Percentiles rank a stretch among this genome's conserved stretches.
Conservation (phyloP, 2,797 vertebrate species). For the Megalops cyprinoides region DNA sequence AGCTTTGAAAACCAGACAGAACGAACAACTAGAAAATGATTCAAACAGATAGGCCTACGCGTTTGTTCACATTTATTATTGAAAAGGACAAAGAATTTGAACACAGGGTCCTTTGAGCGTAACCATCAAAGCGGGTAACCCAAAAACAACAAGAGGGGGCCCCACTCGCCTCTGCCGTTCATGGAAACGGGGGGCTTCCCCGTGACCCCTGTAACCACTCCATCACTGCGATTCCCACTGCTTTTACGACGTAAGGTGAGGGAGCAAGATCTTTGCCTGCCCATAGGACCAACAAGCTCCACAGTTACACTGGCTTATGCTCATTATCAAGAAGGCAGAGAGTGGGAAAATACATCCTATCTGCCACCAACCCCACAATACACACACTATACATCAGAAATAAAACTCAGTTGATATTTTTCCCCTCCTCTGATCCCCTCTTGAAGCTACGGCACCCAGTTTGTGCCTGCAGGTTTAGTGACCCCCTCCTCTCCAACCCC, state of each 20-base stretch:
- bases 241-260: slow-evolving; percentile 1
- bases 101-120: not conserved
- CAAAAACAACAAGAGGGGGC: not conserved
- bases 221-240: not conserved
- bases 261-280: not conserved
- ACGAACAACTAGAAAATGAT: not conserved
- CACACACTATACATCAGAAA: too few relatives aligned
- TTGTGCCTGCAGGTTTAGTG: too few relatives aligned
- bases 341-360: too few relatives aligned
- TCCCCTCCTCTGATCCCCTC: too few relatives aligned
- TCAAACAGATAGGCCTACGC: not conserved
- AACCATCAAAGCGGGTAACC: not conserved
- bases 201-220: not conserved
- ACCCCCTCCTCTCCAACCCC: too few relatives aligned
- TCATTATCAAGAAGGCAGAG: too few relatives aligned
- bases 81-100: not conserved
- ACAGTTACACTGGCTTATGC: too few relatives aligned
- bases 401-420: too few relatives aligned
- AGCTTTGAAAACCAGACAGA: slow-evolving; percentile 3
- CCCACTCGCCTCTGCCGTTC: not conserved
- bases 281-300: too few relatives aligned
- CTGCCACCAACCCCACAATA: too few relatives aligned
- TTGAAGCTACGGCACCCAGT: too few relatives aligned
- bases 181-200: not conserved
- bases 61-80: not conserved